These are phyloP conservation scores for Grapholita molesta DNA, from an alignment of 1,140 invertebrate genomes.

Conservation along the genomic window DNA sequence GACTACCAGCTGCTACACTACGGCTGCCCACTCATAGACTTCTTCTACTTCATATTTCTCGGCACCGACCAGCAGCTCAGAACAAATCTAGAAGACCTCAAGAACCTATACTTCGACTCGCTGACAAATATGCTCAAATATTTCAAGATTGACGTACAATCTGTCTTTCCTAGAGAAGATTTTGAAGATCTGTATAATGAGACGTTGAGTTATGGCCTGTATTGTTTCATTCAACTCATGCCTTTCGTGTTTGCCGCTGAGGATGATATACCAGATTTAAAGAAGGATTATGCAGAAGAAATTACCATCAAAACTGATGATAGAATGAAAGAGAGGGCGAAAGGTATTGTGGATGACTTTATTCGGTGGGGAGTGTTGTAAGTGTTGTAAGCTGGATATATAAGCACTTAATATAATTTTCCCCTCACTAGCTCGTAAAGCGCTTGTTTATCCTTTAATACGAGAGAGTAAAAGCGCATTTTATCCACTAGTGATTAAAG, in stretches of 20 bases:
- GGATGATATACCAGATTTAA: constrained; percentile 28
- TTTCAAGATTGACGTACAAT: constrained; percentile 30
- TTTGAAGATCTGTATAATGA: constrained; percentile 37
- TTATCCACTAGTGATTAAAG: too few relatives aligned
- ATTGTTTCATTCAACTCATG: constrained; percentile 20
- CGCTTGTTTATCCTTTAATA: too few relatives aligned
- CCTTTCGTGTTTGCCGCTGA: constrained; percentile 30
- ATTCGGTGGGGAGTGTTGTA: constrained; percentile 35
- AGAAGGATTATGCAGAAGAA: constrained; percentile 22
- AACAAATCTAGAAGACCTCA: constrained; percentile 24
- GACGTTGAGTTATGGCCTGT: constrained; percentile 31
- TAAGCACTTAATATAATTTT: too few relatives aligned
- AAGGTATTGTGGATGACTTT: constrained; percentile 38
- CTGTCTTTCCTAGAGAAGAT: constrained; percentile 23
- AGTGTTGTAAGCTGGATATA: neutral
- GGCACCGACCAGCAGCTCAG: constrained; percentile 29
- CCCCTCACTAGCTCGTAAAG: too few relatives aligned
- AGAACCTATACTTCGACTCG: constrained; percentile 29
- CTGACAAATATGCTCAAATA: constrained; percentile 29
- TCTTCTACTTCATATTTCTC: constrained; percentile 34
- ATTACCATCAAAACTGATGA: constrained; percentile 26
- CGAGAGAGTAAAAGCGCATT: too few relatives aligned
- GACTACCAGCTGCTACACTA: constrained; percentile 18
- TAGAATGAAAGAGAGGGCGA: constrained; percentile 22
- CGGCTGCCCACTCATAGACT: constrained; percentile 27